These are phyloP conservation scores for Boleophthalmus pectinirostris DNA, from an alignment of 2,113 vertebrate genomes.

Conservation along the genomic window DNA sequence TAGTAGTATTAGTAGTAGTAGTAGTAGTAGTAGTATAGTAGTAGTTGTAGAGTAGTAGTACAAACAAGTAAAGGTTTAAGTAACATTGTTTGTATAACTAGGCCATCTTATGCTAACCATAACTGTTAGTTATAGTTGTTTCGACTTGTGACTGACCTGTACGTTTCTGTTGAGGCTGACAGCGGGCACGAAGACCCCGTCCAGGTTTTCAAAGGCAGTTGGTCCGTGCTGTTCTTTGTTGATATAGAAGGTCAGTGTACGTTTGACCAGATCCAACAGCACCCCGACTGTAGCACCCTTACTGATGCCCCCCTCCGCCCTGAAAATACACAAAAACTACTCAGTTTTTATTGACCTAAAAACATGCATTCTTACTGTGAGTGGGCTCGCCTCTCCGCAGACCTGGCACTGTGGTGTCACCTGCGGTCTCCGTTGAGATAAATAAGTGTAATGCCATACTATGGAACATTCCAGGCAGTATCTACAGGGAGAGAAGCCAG, in stretches of 20 bases:
- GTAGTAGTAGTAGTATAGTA: too few relatives aligned
- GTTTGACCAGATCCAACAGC: conserved; percentile 92
- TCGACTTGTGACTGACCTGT: conserved; percentile 78
- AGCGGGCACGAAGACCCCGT: conserved; percentile 95
- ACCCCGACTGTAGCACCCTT: conserved; percentile 91
- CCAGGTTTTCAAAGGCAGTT: conserved; percentile 90
- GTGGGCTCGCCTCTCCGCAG: too few relatives aligned
- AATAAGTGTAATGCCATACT: too few relatives aligned
- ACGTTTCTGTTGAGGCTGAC: conserved; percentile 97
- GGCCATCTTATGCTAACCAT: not conserved
- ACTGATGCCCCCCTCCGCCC: conserved; percentile 93
- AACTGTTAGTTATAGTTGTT: not conserved
- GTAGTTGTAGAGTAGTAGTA: too few relatives aligned
- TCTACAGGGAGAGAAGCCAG: too few relatives aligned
- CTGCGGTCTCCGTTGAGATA: too few relatives aligned
- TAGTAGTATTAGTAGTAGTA: too few relatives aligned
- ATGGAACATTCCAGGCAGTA: too few relatives aligned
- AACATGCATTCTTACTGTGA: too few relatives aligned
- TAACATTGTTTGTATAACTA: not conserved
- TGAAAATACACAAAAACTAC: conserved; percentile 50
- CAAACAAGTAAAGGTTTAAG: not conserved
- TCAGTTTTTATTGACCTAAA: too few relatives aligned
- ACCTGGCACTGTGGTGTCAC: too few relatives aligned
- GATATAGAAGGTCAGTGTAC: conserved; percentile 91
- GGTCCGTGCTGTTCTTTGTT: conserved; percentile 97